Percentiles rank a stretch among this genome's conserved stretches.
These are phyloP conservation scores for Pterocles gutturalis DNA, from an alignment of 2,113 vertebrate genomes.

Conservation along the genomic window DNA sequence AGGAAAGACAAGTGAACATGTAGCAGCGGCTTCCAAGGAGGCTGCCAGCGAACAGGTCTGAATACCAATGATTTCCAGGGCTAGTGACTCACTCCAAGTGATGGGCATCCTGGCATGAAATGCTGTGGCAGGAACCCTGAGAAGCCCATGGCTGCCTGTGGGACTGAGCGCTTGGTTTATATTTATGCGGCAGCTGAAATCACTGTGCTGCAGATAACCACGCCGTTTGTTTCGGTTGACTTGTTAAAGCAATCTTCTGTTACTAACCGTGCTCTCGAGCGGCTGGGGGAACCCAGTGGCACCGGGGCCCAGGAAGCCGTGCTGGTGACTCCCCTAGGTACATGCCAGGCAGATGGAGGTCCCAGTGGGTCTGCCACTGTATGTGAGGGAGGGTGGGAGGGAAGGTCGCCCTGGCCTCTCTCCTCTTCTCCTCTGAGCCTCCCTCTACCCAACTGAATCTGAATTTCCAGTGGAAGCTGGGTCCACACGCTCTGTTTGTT, in stretches of 20 bases:
- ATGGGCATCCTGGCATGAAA: neutral
- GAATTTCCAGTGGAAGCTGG: neutral
- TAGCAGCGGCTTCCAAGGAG: neutral
- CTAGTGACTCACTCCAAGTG: neutral
- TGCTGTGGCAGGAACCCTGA: neutral
- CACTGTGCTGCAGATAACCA: neutral
- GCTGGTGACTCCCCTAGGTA: neutral
- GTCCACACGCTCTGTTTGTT: neutral
- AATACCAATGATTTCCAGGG: neutral
- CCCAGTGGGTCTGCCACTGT: neutral
- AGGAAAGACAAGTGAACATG: neutral
- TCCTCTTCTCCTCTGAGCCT: neutral
- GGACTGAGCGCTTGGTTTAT: neutral
- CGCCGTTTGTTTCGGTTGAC: neutral
- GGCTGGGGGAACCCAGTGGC: neutral
- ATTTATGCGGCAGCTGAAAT: neutral
- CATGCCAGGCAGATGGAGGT: fast-evolving
- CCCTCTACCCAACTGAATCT: neutral
- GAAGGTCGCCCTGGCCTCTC: neutral
- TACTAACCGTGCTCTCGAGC: neutral
- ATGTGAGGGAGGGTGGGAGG: neutral
- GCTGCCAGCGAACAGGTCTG: neutral
- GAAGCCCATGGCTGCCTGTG: neutral
- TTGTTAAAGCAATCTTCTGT: neutral
- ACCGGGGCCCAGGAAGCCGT: neutral